Percentiles rank a stretch among this genome's conserved stretches.
Evolutionary conservation across 2,888 invertebrate species (phyloP).

Genomic region (Limnephilus marmoratus): DNA sequence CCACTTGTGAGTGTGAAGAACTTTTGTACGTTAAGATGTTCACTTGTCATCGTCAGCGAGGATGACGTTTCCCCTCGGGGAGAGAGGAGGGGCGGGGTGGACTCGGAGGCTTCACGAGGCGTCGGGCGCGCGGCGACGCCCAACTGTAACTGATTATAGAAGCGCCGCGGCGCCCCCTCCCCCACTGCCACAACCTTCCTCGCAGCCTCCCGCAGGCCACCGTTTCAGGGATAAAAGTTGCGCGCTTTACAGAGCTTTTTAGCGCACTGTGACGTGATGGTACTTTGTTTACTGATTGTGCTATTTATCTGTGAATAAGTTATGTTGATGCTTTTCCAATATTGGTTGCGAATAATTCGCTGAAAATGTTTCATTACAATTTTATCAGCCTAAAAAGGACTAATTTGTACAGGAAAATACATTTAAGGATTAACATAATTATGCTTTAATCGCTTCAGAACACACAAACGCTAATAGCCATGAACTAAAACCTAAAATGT

Average conservation of each 20-base stretch:
- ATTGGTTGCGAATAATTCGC: background rate
- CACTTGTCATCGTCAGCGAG: background rate
- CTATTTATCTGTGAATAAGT: background rate
- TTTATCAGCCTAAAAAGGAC: background rate
- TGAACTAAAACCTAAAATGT: background rate
- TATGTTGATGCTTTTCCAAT: background rate
- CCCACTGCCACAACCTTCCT: background rate
- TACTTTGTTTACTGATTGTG: background rate
- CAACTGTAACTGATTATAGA: constrained; percentile 61
- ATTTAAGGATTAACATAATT: background rate
- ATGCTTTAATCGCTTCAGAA: background rate
- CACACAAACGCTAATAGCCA: background rate
- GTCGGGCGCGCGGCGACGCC: constrained; percentile 64
- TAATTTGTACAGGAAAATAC: background rate
- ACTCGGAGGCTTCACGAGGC: constrained; percentile 52
- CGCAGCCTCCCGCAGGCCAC: background rate
- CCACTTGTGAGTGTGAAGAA: constrained; percentile 63
- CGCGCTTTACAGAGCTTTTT: constrained; percentile 9
- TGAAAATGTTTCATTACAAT: background rate
- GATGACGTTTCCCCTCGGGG: constrained; percentile 17
- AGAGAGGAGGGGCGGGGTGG: constrained; percentile 45
- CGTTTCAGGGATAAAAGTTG: constrained; percentile 16
- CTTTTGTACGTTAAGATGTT: constrained; percentile 22
- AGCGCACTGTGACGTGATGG: background rate
- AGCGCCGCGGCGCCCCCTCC: constrained; percentile 48